These are phyloP conservation scores for Acrocera orbiculus DNA, from an alignment of 2,888 invertebrate species.

Conservation along the genomic window DNA sequence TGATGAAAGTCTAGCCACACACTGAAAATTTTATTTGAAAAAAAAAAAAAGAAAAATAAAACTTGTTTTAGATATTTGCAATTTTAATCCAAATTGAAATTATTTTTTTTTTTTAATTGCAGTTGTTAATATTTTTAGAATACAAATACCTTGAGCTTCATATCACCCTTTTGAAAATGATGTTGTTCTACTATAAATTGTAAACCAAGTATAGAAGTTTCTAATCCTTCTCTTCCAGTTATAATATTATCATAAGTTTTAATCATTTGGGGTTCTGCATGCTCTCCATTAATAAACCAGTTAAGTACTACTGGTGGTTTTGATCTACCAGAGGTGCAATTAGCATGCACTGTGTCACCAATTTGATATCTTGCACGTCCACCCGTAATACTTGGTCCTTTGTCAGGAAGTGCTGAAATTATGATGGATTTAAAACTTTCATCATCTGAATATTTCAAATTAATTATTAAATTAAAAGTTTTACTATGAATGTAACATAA, in stretches of 20 bases:
- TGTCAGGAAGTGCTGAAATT: conserved; percentile 37
- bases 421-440: too few relatives aligned
- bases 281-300: conserved; percentile 43
- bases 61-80: neutral
- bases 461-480: too few relatives aligned
- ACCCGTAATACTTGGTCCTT: conserved; percentile 41
- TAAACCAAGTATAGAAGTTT: conserved; percentile 47
- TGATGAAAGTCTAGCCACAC: conserved; percentile 51
- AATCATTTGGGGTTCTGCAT: conserved; percentile 29
- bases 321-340: conserved; percentile 44
- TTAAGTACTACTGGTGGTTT: conserved; percentile 40
- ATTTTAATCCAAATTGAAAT: neutral
- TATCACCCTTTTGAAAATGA: conserved; percentile 53
- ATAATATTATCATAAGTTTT: conserved; percentile 35
- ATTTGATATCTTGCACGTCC: conserved; percentile 40
- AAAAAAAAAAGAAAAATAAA: neutral
- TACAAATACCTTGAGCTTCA: conserved; percentile 53
- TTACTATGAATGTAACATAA: too few relatives aligned
- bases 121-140: too few relatives aligned
- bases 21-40: conserved; percentile 23
- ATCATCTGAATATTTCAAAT: too few relatives aligned
- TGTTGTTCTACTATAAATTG: conserved; percentile 48
- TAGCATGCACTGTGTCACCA: conserved; percentile 40
- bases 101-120: too few relatives aligned
- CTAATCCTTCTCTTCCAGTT: conserved; percentile 42